Base-by-base conservation (phyloP, 2,113 vertebrate species). In the Zootoca vivipara region DNA sequence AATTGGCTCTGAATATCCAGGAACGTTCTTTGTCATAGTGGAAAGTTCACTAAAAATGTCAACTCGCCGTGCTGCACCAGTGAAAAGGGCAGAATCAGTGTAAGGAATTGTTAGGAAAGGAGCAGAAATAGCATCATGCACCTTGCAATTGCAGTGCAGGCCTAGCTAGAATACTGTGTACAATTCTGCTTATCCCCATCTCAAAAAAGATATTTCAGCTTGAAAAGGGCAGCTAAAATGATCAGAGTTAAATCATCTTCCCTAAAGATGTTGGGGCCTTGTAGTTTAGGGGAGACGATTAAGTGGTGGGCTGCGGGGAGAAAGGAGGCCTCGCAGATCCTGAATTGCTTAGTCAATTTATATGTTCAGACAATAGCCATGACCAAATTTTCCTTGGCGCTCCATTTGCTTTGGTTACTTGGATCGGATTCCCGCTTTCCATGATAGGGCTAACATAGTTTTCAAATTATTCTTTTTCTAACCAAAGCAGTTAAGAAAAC, bases 201-300 rank as follows among this genome's bases (percentile, higher is more conserved):
- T 38, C 7, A 77, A 65, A 86, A 67, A 13, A 35, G 15, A 78
- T 12, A 38, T 18, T 73, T 30, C 64, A 56, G 30, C 33, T 79
- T 65, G 64, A 79, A 52, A 69, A 86, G 62, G 75, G 62, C n/a
- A 79, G 52, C 77, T 86, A 86, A 86, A 86, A 86, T 79, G 35
- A 79, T 86, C 74, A 65, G 18, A 28, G 15, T 24, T 67, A 62
- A 46, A 85, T 46, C 5, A 42, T 42, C 74, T 42, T 67, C 30
- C 35, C 58, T 58, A 62, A 58, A 38, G 26, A 30, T 22, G 26
- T 26, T 38, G 73, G 38, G 26, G 8, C 38, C 58, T 24, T 65
- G 65, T n/a, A 65, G 24, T 42, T 83, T 38, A 46, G 30, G 75
- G 9, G 40, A 52, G 46, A n/a, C 2, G 28, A 24, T 22, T 35